phyloP scores from a whole-genome alignment of 2,888 invertebrate genomes.

The Coenonympha arcania region DNA sequence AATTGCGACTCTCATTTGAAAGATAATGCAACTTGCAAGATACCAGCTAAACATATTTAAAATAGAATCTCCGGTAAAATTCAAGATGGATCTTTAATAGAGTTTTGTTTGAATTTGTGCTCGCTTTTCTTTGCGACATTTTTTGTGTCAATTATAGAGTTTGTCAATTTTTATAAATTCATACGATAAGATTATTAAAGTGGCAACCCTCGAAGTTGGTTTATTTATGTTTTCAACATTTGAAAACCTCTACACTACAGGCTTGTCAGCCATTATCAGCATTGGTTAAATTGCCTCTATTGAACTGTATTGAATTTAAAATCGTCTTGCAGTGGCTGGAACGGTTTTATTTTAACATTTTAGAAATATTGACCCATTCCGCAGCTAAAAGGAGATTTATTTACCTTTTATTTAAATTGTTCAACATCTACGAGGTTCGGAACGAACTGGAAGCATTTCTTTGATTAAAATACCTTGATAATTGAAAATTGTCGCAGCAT shows the following conservation, averaged over 20 bases:
- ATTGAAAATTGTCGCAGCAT: constrained; percentile 1
- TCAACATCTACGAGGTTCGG: neutral
- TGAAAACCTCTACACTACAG: constrained; percentile 24
- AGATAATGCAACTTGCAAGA: too few relatives aligned
- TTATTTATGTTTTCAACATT: constrained; percentile 37
- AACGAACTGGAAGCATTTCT: neutral
- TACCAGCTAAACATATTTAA: too few relatives aligned
- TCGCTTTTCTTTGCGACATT: too few relatives aligned
- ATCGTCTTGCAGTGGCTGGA: neutral
- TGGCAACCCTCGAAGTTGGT: constrained; percentile 4
- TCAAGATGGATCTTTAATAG: too few relatives aligned
- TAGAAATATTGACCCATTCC: constrained; percentile 1
- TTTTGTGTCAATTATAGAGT: too few relatives aligned
- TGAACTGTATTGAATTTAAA: constrained; percentile 10
- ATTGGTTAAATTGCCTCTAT: constrained; percentile 33
- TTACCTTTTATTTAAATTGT: neutral
- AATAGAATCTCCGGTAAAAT: too few relatives aligned
- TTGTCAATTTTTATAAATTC: too few relatives aligned
- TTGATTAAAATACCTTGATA: constrained; percentile 4
- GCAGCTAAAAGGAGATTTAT: neutral
- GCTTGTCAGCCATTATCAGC: constrained; percentile 33
- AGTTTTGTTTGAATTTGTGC: too few relatives aligned
- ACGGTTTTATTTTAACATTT: neutral
- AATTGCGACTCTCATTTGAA: too few relatives aligned
- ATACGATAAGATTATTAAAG: too few relatives aligned